Percentiles rank a stretch among this genome's conserved stretches.
Conservation (phyloP, 2,797 vertebrate genomes). For the Anas acuta region DNA sequence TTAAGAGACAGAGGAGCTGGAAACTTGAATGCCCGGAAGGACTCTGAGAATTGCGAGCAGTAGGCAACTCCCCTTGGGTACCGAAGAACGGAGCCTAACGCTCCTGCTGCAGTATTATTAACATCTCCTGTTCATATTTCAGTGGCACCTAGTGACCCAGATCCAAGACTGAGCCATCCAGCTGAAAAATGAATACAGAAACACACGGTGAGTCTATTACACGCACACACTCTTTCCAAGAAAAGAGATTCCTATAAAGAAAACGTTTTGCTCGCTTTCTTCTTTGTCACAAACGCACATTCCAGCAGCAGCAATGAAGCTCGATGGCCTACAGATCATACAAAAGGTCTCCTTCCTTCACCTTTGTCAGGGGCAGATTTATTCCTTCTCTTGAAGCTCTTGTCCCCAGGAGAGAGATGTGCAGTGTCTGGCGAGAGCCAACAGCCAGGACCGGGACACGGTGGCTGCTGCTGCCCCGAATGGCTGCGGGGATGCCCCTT, state of each 20-base stretch:
- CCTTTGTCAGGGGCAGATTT: not conserved
- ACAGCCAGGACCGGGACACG: rapidly evolving
- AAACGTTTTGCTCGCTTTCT: not conserved
- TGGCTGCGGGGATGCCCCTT: rapidly evolving
- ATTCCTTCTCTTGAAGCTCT: not conserved
- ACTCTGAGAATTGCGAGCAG: not conserved
- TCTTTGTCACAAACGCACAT: not conserved
- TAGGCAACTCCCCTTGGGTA: not conserved
- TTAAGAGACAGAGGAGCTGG: not conserved
- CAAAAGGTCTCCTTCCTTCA: not conserved
- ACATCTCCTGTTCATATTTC: constrained; percentile 21
- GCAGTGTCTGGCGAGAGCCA: not conserved
- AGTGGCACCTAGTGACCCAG: constrained; percentile 33
- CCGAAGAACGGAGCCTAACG: not conserved
- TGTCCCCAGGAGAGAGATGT: rapidly evolving
- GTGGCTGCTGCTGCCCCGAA: rapidly evolving
- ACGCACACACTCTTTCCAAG: not conserved
- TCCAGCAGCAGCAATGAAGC: not conserved
- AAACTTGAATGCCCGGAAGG: not conserved
- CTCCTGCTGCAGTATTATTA: not conserved
- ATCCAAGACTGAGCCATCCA: not conserved
- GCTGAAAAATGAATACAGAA: not conserved
- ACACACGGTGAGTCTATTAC: not conserved
- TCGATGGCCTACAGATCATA: not conserved
- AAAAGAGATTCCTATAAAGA: not conserved